Conservation (phyloP, 2,888 invertebrate species). For the Phyllotreta striolata region DNA sequence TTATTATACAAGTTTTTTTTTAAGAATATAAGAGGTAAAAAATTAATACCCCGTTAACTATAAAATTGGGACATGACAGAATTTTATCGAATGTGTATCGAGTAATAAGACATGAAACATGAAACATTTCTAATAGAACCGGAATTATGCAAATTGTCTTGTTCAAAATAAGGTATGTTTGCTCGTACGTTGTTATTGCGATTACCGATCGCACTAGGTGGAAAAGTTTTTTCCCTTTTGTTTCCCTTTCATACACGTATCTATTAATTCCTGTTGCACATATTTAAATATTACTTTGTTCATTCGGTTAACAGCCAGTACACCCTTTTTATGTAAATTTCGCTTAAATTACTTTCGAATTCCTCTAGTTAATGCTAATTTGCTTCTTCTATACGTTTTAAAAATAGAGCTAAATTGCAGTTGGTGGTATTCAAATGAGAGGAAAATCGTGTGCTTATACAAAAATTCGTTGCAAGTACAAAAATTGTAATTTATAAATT, state of each 20-base stretch:
- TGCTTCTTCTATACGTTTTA: background rate
- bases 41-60: background rate
- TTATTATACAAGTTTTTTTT: background rate
- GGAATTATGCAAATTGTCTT: conserved; percentile 33
- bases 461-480: no score
- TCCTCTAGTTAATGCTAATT: conserved; percentile 9
- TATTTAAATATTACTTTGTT: conserved; percentile 12
- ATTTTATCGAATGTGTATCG: conserved; percentile 21
- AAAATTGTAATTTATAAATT: no score
- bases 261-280: conserved; percentile 7
- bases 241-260: conserved; percentile 4
- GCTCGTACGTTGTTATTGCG: conserved; percentile 26
- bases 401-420: conserved; percentile 3
- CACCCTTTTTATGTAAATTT: conserved; percentile 10
- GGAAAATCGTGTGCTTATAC: background rate
- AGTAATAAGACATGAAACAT: conserved; percentile 23
- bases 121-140: conserved; percentile 24
- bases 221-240: conserved; percentile 8
- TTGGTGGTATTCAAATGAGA: conserved; percentile 4
- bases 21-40: conserved; percentile 4
- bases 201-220: background rate
- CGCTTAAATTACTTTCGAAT: conserved; percentile 4
- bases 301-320: conserved; percentile 8
- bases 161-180: conserved; percentile 27
- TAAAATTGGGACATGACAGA: conserved; percentile 4